These are phyloP conservation scores for Nemotelus pantherinus DNA, from an alignment of 2,888 invertebrate genomes.

Conservation along the genomic window DNA sequence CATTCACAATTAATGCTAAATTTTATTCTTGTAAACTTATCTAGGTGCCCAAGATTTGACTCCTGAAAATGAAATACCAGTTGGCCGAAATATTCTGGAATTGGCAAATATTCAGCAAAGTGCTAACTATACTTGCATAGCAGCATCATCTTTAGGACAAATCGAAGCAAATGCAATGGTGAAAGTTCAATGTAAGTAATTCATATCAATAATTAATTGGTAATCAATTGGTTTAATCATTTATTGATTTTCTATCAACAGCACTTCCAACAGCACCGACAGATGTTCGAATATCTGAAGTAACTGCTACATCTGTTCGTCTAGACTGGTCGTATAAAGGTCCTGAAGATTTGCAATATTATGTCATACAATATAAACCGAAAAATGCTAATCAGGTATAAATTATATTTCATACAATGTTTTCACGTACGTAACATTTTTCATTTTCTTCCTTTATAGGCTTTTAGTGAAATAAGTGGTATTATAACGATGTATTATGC, in stretches of 20 bases:
- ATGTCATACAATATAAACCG: slow-evolving; percentile 96
- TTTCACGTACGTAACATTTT: slow-evolving; percentile 10
- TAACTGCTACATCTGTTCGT: slow-evolving; percentile 92
- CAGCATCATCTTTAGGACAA: slow-evolving; percentile 91
- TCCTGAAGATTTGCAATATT: slow-evolving; percentile 91
- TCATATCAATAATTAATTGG: neutral
- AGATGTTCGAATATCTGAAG: slow-evolving; percentile 89
- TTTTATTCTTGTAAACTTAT: neutral
- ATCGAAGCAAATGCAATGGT: slow-evolving; percentile 89
- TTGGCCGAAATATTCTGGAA: slow-evolving; percentile 87
- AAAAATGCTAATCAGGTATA: slow-evolving; percentile 84
- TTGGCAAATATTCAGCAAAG: slow-evolving; percentile 89
- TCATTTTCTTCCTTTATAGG: slow-evolving; percentile 66
- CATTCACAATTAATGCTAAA: neutral
- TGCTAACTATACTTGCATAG: slow-evolving; percentile 96
- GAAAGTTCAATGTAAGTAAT: slow-evolving; percentile 90
- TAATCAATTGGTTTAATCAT: neutral
- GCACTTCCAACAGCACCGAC: slow-evolving; percentile 92
- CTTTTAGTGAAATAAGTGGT: slow-evolving; percentile 91
- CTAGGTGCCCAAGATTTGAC: slow-evolving; percentile 81
- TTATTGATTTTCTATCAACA: slow-evolving; percentile 59
- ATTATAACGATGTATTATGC: slow-evolving; percentile 93
- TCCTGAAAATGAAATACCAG: slow-evolving; percentile 85
- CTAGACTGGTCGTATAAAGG: slow-evolving; percentile 93
- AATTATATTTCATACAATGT: neutral